Percentiles rank a stretch among this genome's conserved stretches.
phyloP scores from a whole-genome alignment of 2,888 invertebrate species.

The Drosophila gaucha region DNA sequence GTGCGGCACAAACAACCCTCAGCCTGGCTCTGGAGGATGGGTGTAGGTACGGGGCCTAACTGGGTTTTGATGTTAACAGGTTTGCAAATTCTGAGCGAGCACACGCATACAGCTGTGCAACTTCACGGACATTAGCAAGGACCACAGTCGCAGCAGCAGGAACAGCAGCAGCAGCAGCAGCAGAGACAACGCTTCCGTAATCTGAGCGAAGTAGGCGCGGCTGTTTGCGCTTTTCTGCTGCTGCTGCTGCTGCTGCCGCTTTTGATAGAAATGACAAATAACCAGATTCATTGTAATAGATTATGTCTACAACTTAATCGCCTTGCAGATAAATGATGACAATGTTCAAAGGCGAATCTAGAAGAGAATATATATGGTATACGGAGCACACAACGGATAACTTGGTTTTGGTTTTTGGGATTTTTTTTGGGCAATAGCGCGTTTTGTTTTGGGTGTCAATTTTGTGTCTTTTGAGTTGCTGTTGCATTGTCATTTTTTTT shows the following conservation, averaged over 20 bases:
- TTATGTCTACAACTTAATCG: slow-evolving; percentile 85
- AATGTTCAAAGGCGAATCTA: slow-evolving; percentile 69
- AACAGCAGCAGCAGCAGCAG: neutral
- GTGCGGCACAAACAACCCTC: slow-evolving; percentile 70
- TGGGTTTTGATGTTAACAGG: slow-evolving; percentile 83
- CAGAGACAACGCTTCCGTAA: slow-evolving; percentile 77
- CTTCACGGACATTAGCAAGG: slow-evolving; percentile 77
- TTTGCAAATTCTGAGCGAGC: slow-evolving; percentile 62
- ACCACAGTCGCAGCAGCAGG: slow-evolving; percentile 25
- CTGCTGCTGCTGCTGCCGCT: slow-evolving; percentile 29
- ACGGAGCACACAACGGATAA: slow-evolving; percentile 35
- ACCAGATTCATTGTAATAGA: slow-evolving; percentile 85
- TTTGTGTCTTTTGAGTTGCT: slow-evolving; percentile 65
- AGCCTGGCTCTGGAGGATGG: slow-evolving; percentile 55
- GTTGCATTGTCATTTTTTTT: slow-evolving; percentile 55
- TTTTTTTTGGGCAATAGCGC: slow-evolving; percentile 45
- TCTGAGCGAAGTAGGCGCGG: slow-evolving; percentile 83
- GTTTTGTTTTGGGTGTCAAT: slow-evolving; percentile 80
- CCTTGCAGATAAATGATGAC: slow-evolving; percentile 84
- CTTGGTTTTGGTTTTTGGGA: slow-evolving; percentile 22
- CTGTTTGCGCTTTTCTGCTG: slow-evolving; percentile 81
- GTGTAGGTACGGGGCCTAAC: slow-evolving; percentile 71
- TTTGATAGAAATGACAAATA: slow-evolving; percentile 83
- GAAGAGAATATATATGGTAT: slow-evolving; percentile 32
- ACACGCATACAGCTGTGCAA: slow-evolving; percentile 65